Evolutionary conservation across 2,888 invertebrate genomes (phyloP), one percentile per base, ranked within the genome.

Genomic region (Oxytorus armatus): DNA sequence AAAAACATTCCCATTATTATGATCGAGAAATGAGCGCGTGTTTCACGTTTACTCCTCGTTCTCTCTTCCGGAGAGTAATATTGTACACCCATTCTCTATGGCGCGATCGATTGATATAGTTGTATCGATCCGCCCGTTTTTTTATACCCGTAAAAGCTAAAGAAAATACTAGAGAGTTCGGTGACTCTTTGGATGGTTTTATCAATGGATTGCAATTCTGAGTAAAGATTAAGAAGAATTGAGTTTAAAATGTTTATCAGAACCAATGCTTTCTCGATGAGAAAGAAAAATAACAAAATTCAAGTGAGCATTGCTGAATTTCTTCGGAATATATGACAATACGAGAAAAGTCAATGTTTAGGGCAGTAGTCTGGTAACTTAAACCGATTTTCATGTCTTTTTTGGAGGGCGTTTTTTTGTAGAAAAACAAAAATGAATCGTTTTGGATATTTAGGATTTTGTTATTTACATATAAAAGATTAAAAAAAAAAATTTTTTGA

Each of bases 141-240:
- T 79, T 70, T 53, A 51, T 57, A 75, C 51, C 47, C 18, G 21
- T 25, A 44, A 25, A 66, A 39, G 55, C 16, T 11, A 29, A 59
- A 10, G 8, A 65, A 59, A 66, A 65, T 57, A 14, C 5, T 4
- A 14, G 65, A 14, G 65, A 75, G 79, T 79, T 79, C 79, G 65
- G 23, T 63, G 79, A 75, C 79, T 65, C 74, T 49, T 57, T 33
- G 18, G 14, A n/a, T 16, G 18, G 51, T 33, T 63, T 73, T 16
- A 63, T 42, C 42, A 63, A 53, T 73, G 63, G 8, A 49, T 61
- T 49, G n/a, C 23, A 51, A 1, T 73, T 36, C 39, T 33, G 25
- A 39, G 16, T 39, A 55, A 25, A 49, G 23, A 23, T 39, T 29
- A 1, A 47, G 16, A 21, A 75, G n/a, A 18, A 33, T n/a, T n/a